Evolutionary conservation across 2,888 invertebrate species (phyloP).

Genomic region (Empis stercorea): DNA sequence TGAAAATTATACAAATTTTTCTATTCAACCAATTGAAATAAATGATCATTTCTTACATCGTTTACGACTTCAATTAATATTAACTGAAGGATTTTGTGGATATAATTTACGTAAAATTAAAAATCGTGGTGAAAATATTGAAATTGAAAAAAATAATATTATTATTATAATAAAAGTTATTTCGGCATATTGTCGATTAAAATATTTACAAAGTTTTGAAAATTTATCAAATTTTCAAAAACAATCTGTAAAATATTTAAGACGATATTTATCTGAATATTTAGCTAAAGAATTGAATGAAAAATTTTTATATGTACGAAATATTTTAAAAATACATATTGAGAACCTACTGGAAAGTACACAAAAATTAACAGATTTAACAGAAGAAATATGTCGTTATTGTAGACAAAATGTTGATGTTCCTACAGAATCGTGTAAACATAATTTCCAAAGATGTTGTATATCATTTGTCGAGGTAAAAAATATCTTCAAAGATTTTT

Average conservation of each 20-base stretch:
- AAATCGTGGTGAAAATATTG: not conserved
- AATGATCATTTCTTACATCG: conserved; percentile 19
- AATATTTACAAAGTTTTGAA: conserved; percentile 5
- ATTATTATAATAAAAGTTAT: conserved; percentile 10
- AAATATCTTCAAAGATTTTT: not conserved
- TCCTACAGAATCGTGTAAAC: conserved; percentile 16
- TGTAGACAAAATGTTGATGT: conserved; percentile 14
- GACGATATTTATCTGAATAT: conserved; percentile 3
- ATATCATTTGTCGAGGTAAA: conserved; percentile 26
- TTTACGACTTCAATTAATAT: conserved; percentile 23
- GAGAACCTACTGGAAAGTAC: conserved; percentile 1
- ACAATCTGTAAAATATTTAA: conserved; percentile 17
- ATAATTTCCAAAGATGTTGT: conserved; percentile 20
- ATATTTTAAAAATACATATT: not conserved
- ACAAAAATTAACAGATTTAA: conserved; percentile 4
- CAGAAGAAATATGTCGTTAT: conserved; percentile 16
- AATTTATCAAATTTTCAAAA: conserved; percentile 20
- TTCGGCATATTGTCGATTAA: conserved; percentile 9
- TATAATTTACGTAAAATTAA: not conserved
- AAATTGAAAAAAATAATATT: conserved; percentile 2
- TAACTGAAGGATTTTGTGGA: conserved; percentile 11
- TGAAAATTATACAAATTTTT: conserved; percentile 13
- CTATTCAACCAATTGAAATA: conserved; percentile 11
- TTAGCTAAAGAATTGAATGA: not conserved
- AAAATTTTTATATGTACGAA: not conserved